Evolutionary conservation across 2,113 vertebrate genomes (phyloP).

Genomic region (Limnothrissa miodon): DNA sequence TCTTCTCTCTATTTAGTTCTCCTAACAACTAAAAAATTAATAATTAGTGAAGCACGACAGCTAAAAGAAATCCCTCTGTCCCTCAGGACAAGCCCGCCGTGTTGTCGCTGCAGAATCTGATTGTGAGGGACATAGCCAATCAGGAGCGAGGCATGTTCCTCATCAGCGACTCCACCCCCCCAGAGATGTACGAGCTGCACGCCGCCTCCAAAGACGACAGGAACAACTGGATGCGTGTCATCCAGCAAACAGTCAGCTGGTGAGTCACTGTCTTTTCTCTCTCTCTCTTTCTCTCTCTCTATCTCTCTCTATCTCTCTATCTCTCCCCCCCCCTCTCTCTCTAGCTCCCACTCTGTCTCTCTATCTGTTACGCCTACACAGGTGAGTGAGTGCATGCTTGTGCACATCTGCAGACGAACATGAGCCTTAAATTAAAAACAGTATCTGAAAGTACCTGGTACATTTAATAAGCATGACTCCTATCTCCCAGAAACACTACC

Average conservation of each 20-base stretch:
- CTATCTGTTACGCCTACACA: too few relatives aligned
- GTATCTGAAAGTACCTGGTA: background rate
- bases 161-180: slow-evolving; percentile 79
- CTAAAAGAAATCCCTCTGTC: background rate
- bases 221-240: slow-evolving; percentile 85
- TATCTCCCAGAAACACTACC: background rate
- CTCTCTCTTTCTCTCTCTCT: too few relatives aligned
- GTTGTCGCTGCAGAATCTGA: slow-evolving; percentile 85
- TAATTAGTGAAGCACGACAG: background rate
- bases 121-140: slow-evolving; percentile 93
- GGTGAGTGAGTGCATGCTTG: too few relatives aligned
- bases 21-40: background rate
- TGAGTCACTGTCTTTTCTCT: slow-evolving; percentile 45
- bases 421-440: background rate
- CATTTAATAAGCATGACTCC: background rate
- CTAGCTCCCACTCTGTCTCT: too few relatives aligned
- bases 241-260: slow-evolving; percentile 82
- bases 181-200: slow-evolving; percentile 93
- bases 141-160: slow-evolving; percentile 96
- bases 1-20: background rate
- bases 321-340: too few relatives aligned
- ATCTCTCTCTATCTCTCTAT: too few relatives aligned
- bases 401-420: background rate
- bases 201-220: slow-evolving; percentile 80
- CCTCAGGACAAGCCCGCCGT: slow-evolving; percentile 86